Evolutionary conservation across 2,888 invertebrate genomes (phyloP).

Genomic region (Acholoe squamosa): DNA sequence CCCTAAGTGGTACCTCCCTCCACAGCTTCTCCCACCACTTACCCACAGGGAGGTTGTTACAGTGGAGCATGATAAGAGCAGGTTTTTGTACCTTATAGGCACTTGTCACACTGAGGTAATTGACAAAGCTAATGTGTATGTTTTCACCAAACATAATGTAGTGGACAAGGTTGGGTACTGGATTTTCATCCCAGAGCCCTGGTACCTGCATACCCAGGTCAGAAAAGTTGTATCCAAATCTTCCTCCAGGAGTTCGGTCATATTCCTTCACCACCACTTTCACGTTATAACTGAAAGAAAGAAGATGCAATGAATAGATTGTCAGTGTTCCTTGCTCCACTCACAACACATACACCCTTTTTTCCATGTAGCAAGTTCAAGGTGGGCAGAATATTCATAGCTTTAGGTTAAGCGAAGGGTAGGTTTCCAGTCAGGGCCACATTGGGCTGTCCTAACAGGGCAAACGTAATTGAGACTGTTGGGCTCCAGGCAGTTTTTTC

Average conservation of each 20-base stretch:
- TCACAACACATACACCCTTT: too few species aligned
- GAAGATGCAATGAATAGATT: too few species aligned
- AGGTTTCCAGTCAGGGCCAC: too few species aligned
- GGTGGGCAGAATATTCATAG: too few species aligned
- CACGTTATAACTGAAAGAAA: neutral
- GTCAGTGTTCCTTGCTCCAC: too few species aligned
- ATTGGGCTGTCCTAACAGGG: too few species aligned
- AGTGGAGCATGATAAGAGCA: slow-evolving; percentile 69
- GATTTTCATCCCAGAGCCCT: neutral
- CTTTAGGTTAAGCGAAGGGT: too few species aligned
- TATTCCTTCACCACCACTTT: neutral
- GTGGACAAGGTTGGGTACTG: slow-evolving; percentile 72
- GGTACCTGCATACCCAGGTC: neutral
- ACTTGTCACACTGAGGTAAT: slow-evolving; percentile 70
- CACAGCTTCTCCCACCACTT: slow-evolving; percentile 70
- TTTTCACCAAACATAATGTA: slow-evolving; percentile 70
- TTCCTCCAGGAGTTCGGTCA: too few species aligned
- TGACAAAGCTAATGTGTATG: slow-evolving; percentile 67
- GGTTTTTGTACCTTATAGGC: slow-evolving; percentile 70
- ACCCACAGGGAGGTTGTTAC: slow-evolving; percentile 70
- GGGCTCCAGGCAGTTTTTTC: too few species aligned
- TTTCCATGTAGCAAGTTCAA: too few species aligned
- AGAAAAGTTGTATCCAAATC: too few species aligned
- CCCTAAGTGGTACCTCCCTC: slow-evolving; percentile 64
- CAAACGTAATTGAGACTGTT: too few species aligned